Percentiles rank a stretch among this genome's conserved stretches.
Evolutionary conservation across 2,888 invertebrate species (phyloP).

Genomic region (Eupithecia inturbata): DNA sequence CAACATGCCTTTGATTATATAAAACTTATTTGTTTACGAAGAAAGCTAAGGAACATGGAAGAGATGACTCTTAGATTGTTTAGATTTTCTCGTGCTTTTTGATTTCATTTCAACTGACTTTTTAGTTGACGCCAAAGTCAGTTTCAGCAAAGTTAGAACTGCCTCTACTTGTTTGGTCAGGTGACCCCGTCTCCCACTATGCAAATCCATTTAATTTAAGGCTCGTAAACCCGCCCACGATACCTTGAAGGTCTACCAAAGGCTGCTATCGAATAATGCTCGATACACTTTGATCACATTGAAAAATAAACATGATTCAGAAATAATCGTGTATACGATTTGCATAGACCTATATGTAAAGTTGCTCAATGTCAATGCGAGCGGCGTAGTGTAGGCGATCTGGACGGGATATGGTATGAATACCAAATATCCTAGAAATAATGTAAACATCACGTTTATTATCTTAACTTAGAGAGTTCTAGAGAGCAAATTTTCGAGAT

Average conservation of each 20-base stretch:
- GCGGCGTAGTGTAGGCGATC: conserved; percentile 33
- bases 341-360: conserved; percentile 34
- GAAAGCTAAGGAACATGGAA: neutral
- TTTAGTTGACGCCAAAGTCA: neutral
- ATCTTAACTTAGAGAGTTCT: neutral
- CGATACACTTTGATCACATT: conserved; percentile 17
- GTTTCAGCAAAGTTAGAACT: too few relatives aligned
- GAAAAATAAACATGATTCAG: conserved; percentile 39
- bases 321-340: conserved; percentile 35
- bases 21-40: neutral
- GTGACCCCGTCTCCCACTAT: conserved; percentile 48
- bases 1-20: neutral
- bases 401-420: conserved; percentile 28
- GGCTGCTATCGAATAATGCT: conserved; percentile 39
- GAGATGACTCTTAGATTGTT: neutral
- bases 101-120: neutral
- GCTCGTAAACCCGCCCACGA: conserved; percentile 46
- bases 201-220: conserved; percentile 44
- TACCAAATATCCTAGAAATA: conserved; percentile 24
- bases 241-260: conserved; percentile 40
- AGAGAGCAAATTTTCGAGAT: conserved; percentile 15
- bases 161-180: conserved; percentile 41
- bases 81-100: neutral
- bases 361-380: conserved; percentile 37
- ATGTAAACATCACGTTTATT: conserved; percentile 16